Conservation (phyloP, 1,140 invertebrate species). For the Apis dorsata region DNA sequence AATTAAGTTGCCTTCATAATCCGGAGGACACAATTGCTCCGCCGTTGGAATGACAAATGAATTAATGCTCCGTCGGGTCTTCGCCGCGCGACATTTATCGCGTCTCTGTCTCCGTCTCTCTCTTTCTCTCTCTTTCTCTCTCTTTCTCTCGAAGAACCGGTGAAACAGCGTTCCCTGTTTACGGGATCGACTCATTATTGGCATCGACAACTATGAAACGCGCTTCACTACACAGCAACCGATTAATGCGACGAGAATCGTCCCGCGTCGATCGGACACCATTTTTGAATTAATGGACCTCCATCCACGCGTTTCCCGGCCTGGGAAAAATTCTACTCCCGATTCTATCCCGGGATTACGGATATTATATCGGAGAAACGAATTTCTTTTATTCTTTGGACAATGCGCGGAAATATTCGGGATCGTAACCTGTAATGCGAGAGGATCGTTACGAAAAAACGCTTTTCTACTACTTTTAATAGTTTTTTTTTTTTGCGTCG, state of each 20-base stretch:
- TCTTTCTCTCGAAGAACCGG: conserved; percentile 10
- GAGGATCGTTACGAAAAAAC: too few species aligned
- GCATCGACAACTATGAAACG: not conserved
- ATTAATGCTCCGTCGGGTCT: conserved; percentile 25
- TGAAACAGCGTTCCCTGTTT: conserved; percentile 2
- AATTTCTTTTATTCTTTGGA: not conserved
- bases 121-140: not conserved
- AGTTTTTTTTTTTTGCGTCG: too few species aligned
- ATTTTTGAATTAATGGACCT: not conserved
- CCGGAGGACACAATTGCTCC: conserved; percentile 27
- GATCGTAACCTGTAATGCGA: too few species aligned
- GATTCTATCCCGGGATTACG: not conserved
- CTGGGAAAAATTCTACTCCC: not conserved
- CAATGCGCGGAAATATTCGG: too few species aligned
- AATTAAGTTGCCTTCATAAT: conserved; percentile 47
- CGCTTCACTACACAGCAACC: not conserved
- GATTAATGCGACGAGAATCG: not conserved
- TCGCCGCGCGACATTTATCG: conserved; percentile 28
- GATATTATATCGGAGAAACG: not conserved
- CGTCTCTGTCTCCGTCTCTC: not conserved
- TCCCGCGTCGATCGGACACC: not conserved
- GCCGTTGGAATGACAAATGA: conserved; percentile 37
- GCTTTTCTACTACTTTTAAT: too few species aligned
- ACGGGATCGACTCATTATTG: not conserved
- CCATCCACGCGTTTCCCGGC: too few species aligned